Base-by-base conservation (phyloP, 2,888 invertebrate species). In the Cerceris ruficornis region DNA sequence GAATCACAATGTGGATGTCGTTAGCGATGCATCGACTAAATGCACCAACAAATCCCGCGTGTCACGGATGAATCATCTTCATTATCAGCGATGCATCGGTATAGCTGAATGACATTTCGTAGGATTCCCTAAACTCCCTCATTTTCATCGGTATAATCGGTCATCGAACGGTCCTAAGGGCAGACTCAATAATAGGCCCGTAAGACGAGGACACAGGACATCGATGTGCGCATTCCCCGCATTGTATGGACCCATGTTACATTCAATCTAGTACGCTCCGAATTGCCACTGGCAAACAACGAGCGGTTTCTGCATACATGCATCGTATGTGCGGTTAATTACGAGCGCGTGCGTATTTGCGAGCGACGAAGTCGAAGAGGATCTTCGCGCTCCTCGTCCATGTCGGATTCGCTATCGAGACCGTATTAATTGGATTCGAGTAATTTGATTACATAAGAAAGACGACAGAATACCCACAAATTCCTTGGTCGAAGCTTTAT, bases 381-480 rank as follows among this genome's bases (percentile, higher is more conserved):
- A 55, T 65, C 50, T 54, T 58, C 17, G 15, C 41, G 49, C 55
- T 8, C 17, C 14, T 28, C 57, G 41, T 15, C 54, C 52, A 43
- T 61, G 72, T 76, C 75, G 69, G 65, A 52, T 67, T 60, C 59
- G 67, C 73, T 78, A 88, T 88, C 86, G 81, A 81, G 76, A 83
- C 73, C 67, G 75, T 75, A 86, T 86, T 87, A 88, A 88, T 86
- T 81, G 85, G 87, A 88, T 89, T 75, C 76, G 66, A 62, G 72
- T 88, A 86, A 89, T 86, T 87, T 57, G 79, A 88, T 88, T 88
- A 88, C 74, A 62, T 80, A 81, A 88, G 86, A 69, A 83, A 87
- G 86, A 72, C 75, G 70, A 67, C 73, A 50, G 80, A 80, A 87
- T 82, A 87, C 86, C 86, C 83, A 77, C 86, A 87, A 87, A 83